Conservation (phyloP, 2,113 vertebrate species). For the Colaptes auratus region DNA sequence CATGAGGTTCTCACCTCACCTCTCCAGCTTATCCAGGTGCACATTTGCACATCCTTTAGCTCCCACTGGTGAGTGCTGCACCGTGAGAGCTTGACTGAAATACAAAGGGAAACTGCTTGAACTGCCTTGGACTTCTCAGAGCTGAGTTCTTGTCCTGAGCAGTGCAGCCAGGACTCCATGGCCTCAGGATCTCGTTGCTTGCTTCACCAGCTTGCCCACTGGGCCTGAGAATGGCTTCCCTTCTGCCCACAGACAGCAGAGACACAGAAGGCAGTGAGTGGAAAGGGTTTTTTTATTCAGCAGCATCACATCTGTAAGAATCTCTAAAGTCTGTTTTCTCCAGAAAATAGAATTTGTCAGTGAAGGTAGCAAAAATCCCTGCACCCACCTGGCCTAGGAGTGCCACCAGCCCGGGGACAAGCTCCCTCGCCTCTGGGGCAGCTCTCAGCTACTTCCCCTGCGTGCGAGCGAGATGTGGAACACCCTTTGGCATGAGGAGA, state of each 20-base stretch:
- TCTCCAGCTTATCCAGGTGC: too few relatives aligned
- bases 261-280: background rate
- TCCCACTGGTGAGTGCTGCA: background rate
- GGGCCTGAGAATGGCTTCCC: background rate
- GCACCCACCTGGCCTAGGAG: background rate
- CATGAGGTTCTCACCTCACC: too few relatives aligned
- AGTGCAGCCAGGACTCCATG: background rate
- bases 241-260: background rate
- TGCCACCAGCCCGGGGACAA: too few relatives aligned
- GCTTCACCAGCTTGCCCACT: background rate
- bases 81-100: background rate
- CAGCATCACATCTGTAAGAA: background rate
- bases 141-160: background rate
- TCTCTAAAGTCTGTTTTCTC: background rate
- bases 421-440: background rate
- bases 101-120: background rate
- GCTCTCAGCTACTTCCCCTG: background rate
- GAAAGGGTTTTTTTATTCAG: background rate
- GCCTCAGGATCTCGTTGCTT: background rate
- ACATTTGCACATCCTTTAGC: too few relatives aligned
- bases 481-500: background rate
- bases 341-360: slow-evolving; percentile 15
- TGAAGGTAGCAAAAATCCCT: background rate
- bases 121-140: too few relatives aligned
- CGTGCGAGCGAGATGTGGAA: background rate